phyloP scores from a whole-genome alignment of 2,888 invertebrate genomes.

The Morinoia aosen region DNA sequence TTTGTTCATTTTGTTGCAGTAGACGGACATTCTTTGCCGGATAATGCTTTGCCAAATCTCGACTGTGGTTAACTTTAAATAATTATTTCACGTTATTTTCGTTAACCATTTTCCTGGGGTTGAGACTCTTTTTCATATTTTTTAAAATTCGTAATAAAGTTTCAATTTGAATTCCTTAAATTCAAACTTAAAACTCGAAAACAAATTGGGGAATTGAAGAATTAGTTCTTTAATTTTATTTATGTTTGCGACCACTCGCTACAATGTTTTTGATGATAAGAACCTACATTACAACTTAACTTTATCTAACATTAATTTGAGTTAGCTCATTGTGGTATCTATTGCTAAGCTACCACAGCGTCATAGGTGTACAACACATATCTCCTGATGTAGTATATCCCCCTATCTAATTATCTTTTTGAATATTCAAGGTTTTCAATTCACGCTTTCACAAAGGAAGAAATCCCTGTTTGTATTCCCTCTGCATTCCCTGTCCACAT shows the following conservation, averaged over 20 bases:
- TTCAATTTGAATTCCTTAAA: background rate
- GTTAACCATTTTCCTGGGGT: no score
- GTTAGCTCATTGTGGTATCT: background rate
- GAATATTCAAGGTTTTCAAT: background rate
- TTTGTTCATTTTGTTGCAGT: background rate
- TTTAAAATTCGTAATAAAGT: background rate
- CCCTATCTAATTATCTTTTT: background rate
- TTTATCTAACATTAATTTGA: background rate
- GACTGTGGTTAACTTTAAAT: no score
- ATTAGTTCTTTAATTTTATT: background rate
- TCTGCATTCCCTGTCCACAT: background rate
- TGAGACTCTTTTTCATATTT: background rate
- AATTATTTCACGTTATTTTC: no score
- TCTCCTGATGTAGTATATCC: background rate
- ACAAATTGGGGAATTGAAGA: background rate
- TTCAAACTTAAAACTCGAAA: background rate
- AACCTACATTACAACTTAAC: background rate
- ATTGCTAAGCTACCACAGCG: background rate
- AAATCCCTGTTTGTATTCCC: background rate
- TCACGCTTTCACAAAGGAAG: no score
- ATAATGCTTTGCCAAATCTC: no score
- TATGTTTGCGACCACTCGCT: background rate
- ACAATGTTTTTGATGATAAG: background rate
- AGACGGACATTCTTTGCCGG: background rate
- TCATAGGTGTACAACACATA: background rate